Conservation (phyloP, 1,140 invertebrate species). For the Diprion similis region DNA sequence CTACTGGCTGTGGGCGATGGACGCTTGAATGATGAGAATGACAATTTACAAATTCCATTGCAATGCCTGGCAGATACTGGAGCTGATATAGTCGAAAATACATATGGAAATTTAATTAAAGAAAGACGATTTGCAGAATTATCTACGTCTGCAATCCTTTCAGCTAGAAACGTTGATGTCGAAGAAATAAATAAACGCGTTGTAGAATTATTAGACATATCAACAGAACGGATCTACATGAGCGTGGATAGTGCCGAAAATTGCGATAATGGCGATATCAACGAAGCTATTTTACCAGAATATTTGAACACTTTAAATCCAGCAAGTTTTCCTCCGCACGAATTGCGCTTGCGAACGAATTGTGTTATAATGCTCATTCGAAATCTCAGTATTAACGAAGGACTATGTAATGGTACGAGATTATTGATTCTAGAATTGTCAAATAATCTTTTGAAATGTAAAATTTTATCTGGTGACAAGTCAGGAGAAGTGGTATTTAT, state of each 20-base stretch:
- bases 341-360: constrained; percentile 19
- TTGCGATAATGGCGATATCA: constrained; percentile 12
- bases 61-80: constrained; percentile 14
- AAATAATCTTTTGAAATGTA: constrained; percentile 14
- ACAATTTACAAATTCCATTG: too few relatives aligned
- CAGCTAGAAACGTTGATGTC: constrained; percentile 27
- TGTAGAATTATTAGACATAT: constrained; percentile 21
- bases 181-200: constrained; percentile 26
- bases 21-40: constrained; percentile 11
- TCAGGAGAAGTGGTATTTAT: constrained; percentile 12
- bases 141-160: too few relatives aligned
- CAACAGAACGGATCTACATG: constrained; percentile 19
- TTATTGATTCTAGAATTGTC: constrained; percentile 14
- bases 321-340: constrained; percentile 13
- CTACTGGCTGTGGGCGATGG: constrained; percentile 28
- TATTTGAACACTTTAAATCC: constrained; percentile 22
- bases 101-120: constrained; percentile 18
- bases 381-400: constrained; percentile 22
- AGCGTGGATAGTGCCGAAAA: constrained; percentile 21
- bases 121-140: constrained; percentile 24
- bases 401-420: background rate
- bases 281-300: constrained; percentile 22
- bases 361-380: constrained; percentile 19
- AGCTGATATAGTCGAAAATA: constrained; percentile 18
- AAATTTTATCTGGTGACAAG: constrained; percentile 17